These are phyloP conservation scores for Itoplectis maculator DNA, from an alignment of 2,888 invertebrate species.

Conservation along the genomic window DNA sequence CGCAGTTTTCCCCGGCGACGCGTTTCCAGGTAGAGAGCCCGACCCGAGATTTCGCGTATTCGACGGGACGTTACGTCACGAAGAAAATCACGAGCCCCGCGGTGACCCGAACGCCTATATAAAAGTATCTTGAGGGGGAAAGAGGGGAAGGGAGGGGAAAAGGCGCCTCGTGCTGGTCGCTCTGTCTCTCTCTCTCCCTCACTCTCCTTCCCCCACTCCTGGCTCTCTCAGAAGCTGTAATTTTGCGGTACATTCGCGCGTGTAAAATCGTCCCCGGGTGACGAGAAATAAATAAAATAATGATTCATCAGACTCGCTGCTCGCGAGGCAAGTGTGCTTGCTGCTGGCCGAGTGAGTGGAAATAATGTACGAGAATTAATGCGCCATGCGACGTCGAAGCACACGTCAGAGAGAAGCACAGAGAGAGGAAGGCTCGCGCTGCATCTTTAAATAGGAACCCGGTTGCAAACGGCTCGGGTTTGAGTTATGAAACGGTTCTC, in stretches of 20 bases:
- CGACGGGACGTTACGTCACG: neutral
- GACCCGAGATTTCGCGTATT: neutral
- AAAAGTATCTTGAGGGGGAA: neutral
- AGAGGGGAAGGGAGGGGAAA: too few species aligned
- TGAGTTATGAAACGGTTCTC: constrained; percentile 30
- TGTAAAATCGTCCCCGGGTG: neutral
- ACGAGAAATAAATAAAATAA: neutral
- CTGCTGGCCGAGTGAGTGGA: neutral
- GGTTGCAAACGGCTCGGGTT: constrained; percentile 55
- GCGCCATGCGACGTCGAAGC: too few species aligned
- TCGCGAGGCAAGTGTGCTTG: neutral
- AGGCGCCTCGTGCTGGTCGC: too few species aligned
- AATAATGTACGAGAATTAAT: neutral
- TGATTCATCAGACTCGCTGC: neutral
- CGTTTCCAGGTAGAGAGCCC: neutral
- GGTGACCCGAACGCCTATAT: neutral
- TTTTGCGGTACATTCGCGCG: neutral
- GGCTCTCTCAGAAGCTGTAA: too few species aligned
- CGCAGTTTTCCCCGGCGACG: neutral
- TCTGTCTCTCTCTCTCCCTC: too few species aligned
- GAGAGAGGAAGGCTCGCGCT: constrained; percentile 1
- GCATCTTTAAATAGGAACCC: constrained; percentile 40
- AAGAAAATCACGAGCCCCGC: constrained; percentile 1
- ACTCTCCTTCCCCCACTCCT: too few species aligned
- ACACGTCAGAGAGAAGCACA: neutral